A percentile compares a stretch with the other conserved stretches of the same genome.
phyloP scores from a whole-genome alignment of 1,140 invertebrate genomes.

The Rhyacophila brunnea region DNA sequence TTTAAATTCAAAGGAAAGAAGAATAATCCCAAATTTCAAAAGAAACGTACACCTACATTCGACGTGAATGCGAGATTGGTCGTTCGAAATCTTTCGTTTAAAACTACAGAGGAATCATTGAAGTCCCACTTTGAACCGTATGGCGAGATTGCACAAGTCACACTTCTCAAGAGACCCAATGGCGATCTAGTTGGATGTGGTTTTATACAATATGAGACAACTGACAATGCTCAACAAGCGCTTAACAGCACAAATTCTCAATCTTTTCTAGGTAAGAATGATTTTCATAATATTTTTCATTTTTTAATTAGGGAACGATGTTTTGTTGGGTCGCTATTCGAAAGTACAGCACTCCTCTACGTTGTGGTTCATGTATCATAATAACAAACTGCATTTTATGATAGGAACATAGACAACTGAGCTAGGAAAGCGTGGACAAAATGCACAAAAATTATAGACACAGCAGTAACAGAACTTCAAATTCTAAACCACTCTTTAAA shows the following conservation, averaged over 20 bases:
- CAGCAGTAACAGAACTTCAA: too few species aligned
- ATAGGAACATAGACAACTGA: too few species aligned
- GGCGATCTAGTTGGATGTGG: constrained; percentile 67
- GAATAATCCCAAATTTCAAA: constrained; percentile 9
- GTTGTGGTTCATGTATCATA: too few species aligned
- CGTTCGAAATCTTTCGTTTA: constrained; percentile 47
- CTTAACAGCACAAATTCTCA: constrained; percentile 18
- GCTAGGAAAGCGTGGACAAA: too few species aligned
- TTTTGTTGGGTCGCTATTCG: too few species aligned
- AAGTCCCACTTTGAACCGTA: constrained; percentile 60
- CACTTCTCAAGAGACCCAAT: constrained; percentile 63
- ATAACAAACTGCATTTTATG: too few species aligned
- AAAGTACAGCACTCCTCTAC: too few species aligned
- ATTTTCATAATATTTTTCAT: too few species aligned
- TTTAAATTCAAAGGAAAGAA: constrained; percentile 22
- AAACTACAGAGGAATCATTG: constrained; percentile 62
- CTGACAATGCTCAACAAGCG: constrained; percentile 25
- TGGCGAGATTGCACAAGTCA: constrained; percentile 64
- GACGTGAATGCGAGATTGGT: constrained; percentile 40
- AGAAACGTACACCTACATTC: constrained; percentile 19
- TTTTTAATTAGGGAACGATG: too few species aligned
- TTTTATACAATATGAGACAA: constrained; percentile 58
- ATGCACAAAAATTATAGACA: too few species aligned
- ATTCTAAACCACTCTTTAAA: too few species aligned
- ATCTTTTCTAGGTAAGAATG: constrained; percentile 33